Evolutionary conservation across 1,140 invertebrate species (phyloP), one percentile per base, ranked within the genome.

Genomic region (Mizuhopecten yessoensis): DNA sequence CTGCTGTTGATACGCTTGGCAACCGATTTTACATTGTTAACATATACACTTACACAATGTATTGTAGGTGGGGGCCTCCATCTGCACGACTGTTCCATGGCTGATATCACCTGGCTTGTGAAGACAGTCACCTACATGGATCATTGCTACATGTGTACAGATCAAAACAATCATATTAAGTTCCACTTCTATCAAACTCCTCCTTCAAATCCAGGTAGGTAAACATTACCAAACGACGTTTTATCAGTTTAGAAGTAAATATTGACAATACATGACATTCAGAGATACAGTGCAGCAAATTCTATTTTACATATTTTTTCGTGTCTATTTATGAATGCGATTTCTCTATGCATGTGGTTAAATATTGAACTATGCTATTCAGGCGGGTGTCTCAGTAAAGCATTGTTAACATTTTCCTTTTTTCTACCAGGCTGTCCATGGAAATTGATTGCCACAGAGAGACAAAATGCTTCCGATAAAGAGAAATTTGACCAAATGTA

Each of bases 11-110:
- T n/a, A n/a, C n/a, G n/a, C n/a, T n/a, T n/a, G n/a, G n/a, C n/a
- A n/a, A n/a, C n/a, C n/a, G n/a, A n/a, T n/a, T n/a, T n/a, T n/a
- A n/a, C n/a, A n/a, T n/a, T n/a, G n/a, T n/a, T n/a, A n/a, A 39
- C 20, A 89, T 34, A 17, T n/a, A 57, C 33, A 42, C n/a, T 39
- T 39, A 91, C 29, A 23, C 9, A 33, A n/a, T n/a, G n/a, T n/a
- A n/a, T 91, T 0, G 98, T 98, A 97, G 98, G 98, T 34, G 97
- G 97, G 0, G 97, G 97, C 0, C 96, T 98, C 0, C 98, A 98
- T 94, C 95, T 97, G 0, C 98, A 98, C 93, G 97, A 98, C 90
- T 97, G 97, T 11, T 97, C 97, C 0, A 96, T 98, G 0, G 97
- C 97, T 0, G 97, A 97, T 2, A 96, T 97, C 0, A 97, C 98